Percentiles rank a stretch among this genome's conserved stretches.
These are phyloP conservation scores for Ceratosolen fusciceps DNA, from an alignment of 1,140 invertebrate genomes.

Conservation along the genomic window DNA sequence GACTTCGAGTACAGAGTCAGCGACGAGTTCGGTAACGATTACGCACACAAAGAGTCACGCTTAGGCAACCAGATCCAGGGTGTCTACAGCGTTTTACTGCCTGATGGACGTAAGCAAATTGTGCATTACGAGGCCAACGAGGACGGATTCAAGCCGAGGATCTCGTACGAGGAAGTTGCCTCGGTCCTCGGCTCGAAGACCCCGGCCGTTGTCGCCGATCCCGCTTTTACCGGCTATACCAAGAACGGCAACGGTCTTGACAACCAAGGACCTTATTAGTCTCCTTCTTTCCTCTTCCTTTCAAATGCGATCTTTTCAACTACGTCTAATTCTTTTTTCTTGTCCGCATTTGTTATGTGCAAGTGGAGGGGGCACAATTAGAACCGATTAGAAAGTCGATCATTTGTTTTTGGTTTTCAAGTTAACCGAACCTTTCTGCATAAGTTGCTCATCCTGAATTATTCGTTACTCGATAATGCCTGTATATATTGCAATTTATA, in stretches of 20 bases:
- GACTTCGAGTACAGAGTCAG: slow-evolving; percentile 82
- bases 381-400: too few species aligned
- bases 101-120: slow-evolving; percentile 83
- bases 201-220: not conserved
- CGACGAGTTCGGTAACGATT: slow-evolving; percentile 81
- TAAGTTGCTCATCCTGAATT: too few species aligned
- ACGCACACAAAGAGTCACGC: slow-evolving; percentile 80
- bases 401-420: too few species aligned
- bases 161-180: slow-evolving; percentile 78
- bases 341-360: too few species aligned
- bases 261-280: slow-evolving; percentile 30
- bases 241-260: not conserved
- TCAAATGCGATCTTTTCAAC: too few species aligned
- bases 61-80: slow-evolving; percentile 79
- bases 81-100: slow-evolving; percentile 80
- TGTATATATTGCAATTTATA: too few species aligned
- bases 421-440: too few species aligned
- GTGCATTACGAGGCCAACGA: slow-evolving; percentile 85
- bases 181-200: slow-evolving; percentile 25
- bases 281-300: too few species aligned
- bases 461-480: too few species aligned
- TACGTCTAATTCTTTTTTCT: too few species aligned
- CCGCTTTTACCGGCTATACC: not conserved
- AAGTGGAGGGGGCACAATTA: too few species aligned
- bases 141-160: slow-evolving; percentile 82